phyloP scores from a whole-genome alignment of 2,113 vertebrate genomes.

The Hymenochirus boettgeri region DNA sequence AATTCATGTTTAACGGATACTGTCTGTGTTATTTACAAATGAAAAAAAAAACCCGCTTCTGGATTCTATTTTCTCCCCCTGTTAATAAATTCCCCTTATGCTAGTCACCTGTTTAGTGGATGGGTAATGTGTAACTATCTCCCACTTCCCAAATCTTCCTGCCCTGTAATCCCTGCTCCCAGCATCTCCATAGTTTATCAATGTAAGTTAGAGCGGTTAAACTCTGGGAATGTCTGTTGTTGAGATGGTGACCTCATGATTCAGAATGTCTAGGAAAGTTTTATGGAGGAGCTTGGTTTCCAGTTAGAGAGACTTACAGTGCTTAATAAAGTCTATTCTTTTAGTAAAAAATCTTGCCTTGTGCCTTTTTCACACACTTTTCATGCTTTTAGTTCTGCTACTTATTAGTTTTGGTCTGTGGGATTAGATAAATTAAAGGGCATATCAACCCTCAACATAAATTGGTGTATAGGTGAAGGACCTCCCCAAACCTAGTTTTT shows the following conservation, averaged over 20 bases:
- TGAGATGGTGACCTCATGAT: conserved; percentile 48
- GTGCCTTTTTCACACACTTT: too few relatives aligned
- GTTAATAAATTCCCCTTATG: conserved; percentile 52
- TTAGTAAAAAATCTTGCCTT: too few relatives aligned
- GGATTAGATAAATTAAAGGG: too few relatives aligned
- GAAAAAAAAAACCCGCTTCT: conserved; percentile 41
- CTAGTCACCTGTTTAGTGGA: conserved; percentile 59
- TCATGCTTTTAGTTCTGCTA: too few relatives aligned
- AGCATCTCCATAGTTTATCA: conserved; percentile 60
- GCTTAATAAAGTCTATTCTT: conserved; percentile 68
- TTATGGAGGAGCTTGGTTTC: conserved; percentile 54
- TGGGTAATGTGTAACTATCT: conserved; percentile 58
- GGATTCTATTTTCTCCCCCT: conserved; percentile 50
- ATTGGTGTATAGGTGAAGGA: too few relatives aligned
- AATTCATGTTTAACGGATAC: conserved; percentile 49
- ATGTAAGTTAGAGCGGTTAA: conserved; percentile 62
- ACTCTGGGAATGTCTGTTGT: conserved; percentile 50
- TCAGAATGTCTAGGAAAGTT: conserved; percentile 53
- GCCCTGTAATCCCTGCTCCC: conserved; percentile 49
- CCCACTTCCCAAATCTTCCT: conserved; percentile 52
- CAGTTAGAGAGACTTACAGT: conserved; percentile 63
- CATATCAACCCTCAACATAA: too few relatives aligned
- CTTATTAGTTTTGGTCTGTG: too few relatives aligned
- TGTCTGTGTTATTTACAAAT: conserved; percentile 44
- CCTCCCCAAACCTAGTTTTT: too few relatives aligned